phyloP scores from a whole-genome alignment of 2,888 invertebrate genomes.

The Leucoma salicis region DNA sequence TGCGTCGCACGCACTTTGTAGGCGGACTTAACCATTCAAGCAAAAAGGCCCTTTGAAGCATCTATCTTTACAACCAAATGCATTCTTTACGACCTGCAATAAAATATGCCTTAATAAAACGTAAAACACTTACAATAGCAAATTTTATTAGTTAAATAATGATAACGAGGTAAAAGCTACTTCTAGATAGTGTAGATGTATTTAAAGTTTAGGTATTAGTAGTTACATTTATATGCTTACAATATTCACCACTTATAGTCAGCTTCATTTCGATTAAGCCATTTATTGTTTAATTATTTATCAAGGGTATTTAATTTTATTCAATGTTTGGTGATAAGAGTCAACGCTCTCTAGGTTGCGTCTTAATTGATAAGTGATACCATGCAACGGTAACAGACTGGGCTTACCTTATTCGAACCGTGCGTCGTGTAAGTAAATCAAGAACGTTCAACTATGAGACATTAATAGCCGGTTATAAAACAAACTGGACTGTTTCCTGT shows the following conservation, averaged over 20 bases:
- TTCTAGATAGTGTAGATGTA: constrained; percentile 24
- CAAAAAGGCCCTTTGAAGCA: constrained; percentile 56
- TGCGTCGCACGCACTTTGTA: constrained; percentile 52
- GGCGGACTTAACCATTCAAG: constrained; percentile 65
- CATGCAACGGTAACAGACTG: constrained; percentile 40
- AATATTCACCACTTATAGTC: too few species aligned
- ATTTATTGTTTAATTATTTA: constrained; percentile 27
- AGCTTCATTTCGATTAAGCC: too few species aligned
- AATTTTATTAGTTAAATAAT: constrained; percentile 42
- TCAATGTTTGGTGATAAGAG: constrained; percentile 29
- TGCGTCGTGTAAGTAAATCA: constrained; percentile 60
- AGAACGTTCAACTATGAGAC: constrained; percentile 53
- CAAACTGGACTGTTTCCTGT: constrained; percentile 65
- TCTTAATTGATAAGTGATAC: constrained; percentile 43
- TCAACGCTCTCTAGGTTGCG: constrained; percentile 40
- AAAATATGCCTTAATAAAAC: constrained; percentile 58
- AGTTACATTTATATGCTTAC: too few species aligned
- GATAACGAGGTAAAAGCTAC: constrained; percentile 32
- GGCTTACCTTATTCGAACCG: constrained; percentile 39
- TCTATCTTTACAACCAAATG: constrained; percentile 54
- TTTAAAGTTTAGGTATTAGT: too few species aligned
- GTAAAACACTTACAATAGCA: constrained; percentile 50
- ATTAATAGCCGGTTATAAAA: constrained; percentile 70
- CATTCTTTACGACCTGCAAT: constrained; percentile 58
- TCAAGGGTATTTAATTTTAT: too few species aligned